phyloP scores from a whole-genome alignment of 1,140 invertebrate species.

The Hycleus phaleratus region DNA sequence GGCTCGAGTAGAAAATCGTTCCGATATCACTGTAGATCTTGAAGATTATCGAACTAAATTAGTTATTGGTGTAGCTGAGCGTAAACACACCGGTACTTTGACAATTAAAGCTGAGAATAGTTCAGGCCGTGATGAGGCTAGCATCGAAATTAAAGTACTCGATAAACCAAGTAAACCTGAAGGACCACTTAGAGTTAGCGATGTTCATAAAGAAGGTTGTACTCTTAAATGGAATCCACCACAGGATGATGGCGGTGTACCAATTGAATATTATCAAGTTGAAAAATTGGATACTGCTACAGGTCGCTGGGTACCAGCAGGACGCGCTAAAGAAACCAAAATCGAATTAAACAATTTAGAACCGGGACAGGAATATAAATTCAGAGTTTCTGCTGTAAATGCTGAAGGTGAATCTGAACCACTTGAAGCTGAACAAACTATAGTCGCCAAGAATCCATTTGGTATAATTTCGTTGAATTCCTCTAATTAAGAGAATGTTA shows the following conservation, averaged over 20 bases:
- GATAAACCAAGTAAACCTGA: conserved; percentile 85
- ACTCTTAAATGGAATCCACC: conserved; percentile 92
- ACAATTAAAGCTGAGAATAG: conserved; percentile 85
- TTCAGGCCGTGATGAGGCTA: conserved; percentile 84
- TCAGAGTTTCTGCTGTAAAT: conserved; percentile 92
- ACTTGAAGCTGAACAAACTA: conserved; percentile 76
- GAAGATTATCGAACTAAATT: conserved; percentile 85
- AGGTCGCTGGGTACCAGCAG: conserved; percentile 77
- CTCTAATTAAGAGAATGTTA: neutral
- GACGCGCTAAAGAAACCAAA: conserved; percentile 71
- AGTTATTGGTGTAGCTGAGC: conserved; percentile 60
- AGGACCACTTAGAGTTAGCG: conserved; percentile 80
- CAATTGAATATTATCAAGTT: conserved; percentile 85
- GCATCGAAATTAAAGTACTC: conserved; percentile 79
- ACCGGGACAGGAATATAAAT: conserved; percentile 93
- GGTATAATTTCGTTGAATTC: conserved; percentile 48
- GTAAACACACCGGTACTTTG: conserved; percentile 78
- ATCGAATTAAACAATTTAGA: conserved; percentile 77
- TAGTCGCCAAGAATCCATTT: conserved; percentile 96
- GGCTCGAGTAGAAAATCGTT: conserved; percentile 57
- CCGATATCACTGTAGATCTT: conserved; percentile 67
- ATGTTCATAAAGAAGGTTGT: conserved; percentile 90
- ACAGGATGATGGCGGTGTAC: conserved; percentile 81
- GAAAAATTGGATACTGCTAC: conserved; percentile 84
- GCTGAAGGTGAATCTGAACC: conserved; percentile 92